Percentiles rank a stretch among this genome's conserved stretches.
phyloP scores from a whole-genome alignment of 2,113 vertebrate species.

The Campylomormyrus numenius region DNA sequence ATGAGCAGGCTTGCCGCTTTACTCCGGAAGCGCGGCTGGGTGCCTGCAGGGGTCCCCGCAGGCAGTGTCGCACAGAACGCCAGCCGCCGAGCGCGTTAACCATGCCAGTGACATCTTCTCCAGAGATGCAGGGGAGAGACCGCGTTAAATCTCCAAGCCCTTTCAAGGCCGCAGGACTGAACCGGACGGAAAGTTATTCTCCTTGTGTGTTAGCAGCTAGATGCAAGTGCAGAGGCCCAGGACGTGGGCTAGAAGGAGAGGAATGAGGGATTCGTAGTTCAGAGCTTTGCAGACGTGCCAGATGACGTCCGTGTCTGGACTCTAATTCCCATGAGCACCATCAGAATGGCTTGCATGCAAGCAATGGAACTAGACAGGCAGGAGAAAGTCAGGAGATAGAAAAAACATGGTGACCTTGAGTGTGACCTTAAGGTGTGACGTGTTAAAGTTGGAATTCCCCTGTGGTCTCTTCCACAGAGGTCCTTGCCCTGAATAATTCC shows the following conservation, averaged over 20 bases:
- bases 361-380: background rate
- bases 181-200: background rate
- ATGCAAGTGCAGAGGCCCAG: background rate
- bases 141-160: background rate
- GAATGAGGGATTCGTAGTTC: background rate
- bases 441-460: background rate
- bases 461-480: background rate
- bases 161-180: background rate
- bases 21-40: background rate
- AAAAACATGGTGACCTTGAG: background rate
- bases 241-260: background rate
- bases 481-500: background rate
- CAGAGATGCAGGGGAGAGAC: background rate
- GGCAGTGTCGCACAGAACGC: background rate
- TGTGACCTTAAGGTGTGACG: background rate
- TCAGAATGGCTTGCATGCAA: background rate
- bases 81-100: background rate
- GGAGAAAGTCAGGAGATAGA: background rate
- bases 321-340: background rate
- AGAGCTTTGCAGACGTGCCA: background rate
- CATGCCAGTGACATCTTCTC: background rate
- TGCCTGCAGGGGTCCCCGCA: background rate
- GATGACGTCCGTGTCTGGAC: background rate
- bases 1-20: background rate
- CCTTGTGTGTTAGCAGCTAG: background rate